Conservation (phyloP, 64 coral and sea anemone genomes). For the Pocillopora damicornis region DNA sequence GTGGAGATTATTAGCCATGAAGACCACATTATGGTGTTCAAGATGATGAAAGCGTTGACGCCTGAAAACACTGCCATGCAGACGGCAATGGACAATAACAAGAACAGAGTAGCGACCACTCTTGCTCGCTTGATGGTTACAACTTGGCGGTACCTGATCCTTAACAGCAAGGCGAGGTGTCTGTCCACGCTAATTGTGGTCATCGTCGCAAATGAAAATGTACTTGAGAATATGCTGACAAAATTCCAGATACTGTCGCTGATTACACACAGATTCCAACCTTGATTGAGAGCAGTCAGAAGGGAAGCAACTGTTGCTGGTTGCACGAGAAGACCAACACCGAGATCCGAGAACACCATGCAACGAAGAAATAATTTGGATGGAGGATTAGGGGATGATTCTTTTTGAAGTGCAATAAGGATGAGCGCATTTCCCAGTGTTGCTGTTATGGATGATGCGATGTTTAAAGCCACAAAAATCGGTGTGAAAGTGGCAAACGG, state of each 20-base stretch:
- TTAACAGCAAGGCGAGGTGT: neutral
- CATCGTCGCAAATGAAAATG: neutral
- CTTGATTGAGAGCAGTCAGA: neutral
- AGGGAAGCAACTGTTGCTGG: neutral
- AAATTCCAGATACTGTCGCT: neutral
- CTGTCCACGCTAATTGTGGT: neutral
- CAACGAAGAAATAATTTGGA: conserved; percentile 4
- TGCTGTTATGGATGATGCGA: neutral
- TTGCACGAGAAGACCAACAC: neutral
- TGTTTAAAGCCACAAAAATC: neutral
- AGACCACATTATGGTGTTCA: neutral
- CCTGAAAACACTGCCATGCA: neutral
- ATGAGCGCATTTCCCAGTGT: neutral
- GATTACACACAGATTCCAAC: neutral
- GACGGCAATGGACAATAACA: neutral
- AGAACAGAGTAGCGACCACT: neutral
- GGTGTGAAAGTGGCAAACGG: neutral
- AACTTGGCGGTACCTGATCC: neutral
- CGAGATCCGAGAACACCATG: neutral
- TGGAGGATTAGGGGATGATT: neutral
- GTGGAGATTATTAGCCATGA: neutral
- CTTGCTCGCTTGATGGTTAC: neutral
- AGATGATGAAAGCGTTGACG: neutral
- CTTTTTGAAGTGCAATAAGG: neutral
- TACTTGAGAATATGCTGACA: neutral